A percentile compares a stretch with the other conserved stretches of the same genome.
These are phyloP conservation scores for Neomorphus geoffroyi DNA, from an alignment of 2,797 vertebrate species.

Conservation along the genomic window DNA sequence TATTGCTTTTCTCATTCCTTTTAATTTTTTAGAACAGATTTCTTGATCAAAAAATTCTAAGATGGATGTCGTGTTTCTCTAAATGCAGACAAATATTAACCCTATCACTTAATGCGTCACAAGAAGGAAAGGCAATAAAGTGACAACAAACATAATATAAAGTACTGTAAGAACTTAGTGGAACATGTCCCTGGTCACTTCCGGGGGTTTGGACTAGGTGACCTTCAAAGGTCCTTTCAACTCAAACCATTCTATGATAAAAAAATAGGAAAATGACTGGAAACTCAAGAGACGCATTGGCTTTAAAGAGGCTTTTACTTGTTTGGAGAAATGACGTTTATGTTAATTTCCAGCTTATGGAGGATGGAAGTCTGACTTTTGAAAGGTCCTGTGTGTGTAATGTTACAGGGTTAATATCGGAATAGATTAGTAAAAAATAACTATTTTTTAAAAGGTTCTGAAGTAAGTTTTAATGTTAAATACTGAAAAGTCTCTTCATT, in stretches of 20 bases:
- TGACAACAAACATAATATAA: not conserved
- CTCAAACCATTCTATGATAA: not conserved
- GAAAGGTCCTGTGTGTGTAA: not conserved
- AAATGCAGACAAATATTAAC: not conserved
- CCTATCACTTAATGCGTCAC: not conserved
- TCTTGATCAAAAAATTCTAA: not conserved
- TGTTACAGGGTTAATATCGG: not conserved
- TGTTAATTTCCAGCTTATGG: not conserved
- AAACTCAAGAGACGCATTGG: not conserved
- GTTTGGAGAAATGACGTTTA: not conserved
- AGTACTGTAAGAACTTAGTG: not conserved
- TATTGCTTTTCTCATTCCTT: not conserved
- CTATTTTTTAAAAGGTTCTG: not conserved
- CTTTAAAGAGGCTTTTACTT: not conserved
- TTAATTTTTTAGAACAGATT: not conserved
- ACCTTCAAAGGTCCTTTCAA: no score
- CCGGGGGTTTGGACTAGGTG: no score
- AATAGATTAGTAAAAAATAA: not conserved
- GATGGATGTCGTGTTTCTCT: not conserved
- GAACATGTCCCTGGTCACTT: no score
- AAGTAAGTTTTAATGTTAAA: not conserved
- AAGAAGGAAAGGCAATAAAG: not conserved
- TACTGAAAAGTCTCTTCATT: conserved; percentile 73
- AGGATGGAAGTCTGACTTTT: not conserved
- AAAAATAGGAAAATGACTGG: not conserved